Evolutionary conservation across 2,797 vertebrate species (phyloP), one percentile per base, ranked within the genome.

Genomic region (Coregonus sp.): DNA sequence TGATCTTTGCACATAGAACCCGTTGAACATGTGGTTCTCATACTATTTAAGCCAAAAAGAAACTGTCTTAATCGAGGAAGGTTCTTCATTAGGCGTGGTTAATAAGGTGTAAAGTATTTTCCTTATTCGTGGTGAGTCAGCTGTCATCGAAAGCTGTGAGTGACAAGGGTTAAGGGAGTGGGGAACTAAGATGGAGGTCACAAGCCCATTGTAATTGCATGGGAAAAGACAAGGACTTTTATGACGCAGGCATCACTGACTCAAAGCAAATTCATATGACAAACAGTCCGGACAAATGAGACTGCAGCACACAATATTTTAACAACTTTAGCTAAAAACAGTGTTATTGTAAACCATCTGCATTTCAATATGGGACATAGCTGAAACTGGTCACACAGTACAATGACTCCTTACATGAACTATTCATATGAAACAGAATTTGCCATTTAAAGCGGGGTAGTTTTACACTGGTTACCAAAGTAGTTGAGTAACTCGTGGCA

Each of bases 61-160:
- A 70, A 54, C 74, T 74, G 72, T 80, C 82, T 82, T 79, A 80
- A 31, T 31, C 4, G 50, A 72, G 71, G 31, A 15, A 31, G 4
- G 75, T 71, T 82, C 83, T 85, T 90, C 86, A 86, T 87, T 90
- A 86, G 81, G 80, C 78, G 37, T 86, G 83, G 75, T 86, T 86
- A 90, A 87, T 87, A 86, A 90, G 86, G 81, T 88, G 86, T 85
- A 87, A 88, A 88, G 81, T 77, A 88, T 86, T 88, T 88, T 88
- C 82, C 88, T 88, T 87, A 86, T 82, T 71, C 78, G 63, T 83
- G 85, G 82, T 67, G 80, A 86, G 82, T 82, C 86, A 89, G 83
- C 86, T 88, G 86, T 81, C 81, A 74, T 78, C 78, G 80, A 78
- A 87, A 61, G 76, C 76, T 76, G 69, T 81, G 82, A 86, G 80